Percentiles rank a stretch among this genome's conserved stretches.
phyloP scores from a whole-genome alignment of 2,113 vertebrate species.

The Columbina picui region DNA sequence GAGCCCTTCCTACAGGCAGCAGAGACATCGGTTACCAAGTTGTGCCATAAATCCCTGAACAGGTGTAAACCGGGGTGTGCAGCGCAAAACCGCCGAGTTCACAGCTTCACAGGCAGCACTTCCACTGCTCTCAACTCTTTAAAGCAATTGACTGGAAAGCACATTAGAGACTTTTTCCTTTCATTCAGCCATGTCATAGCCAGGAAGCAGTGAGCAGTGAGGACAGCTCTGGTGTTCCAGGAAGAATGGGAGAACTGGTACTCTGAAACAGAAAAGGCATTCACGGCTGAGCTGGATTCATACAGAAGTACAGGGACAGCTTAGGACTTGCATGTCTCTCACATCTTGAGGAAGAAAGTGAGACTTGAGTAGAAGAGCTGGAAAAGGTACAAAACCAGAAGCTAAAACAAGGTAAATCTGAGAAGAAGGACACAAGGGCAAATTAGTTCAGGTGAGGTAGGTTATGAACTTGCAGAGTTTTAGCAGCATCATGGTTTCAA shows the following conservation, averaged over 20 bases:
- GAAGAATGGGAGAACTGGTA: background rate
- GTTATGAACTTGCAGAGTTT: background rate
- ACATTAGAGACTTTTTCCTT: background rate
- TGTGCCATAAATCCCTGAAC: background rate
- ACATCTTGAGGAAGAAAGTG: background rate
- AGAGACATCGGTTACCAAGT: background rate
- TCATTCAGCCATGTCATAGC: background rate
- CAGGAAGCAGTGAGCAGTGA: background rate
- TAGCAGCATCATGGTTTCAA: background rate
- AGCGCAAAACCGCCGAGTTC: rapidly evolving
- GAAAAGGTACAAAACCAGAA: background rate
- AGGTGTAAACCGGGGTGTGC: rapidly evolving
- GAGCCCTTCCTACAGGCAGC: background rate
- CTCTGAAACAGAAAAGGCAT: background rate
- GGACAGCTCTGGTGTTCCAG: background rate
- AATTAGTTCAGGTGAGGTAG: background rate
- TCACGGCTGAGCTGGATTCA: background rate
- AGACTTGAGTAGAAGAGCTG: background rate
- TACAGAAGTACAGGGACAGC: background rate
- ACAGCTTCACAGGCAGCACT: background rate
- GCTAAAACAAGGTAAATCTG: background rate
- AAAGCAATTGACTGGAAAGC: background rate
- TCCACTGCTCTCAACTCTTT: background rate
- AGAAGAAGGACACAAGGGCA: no score
- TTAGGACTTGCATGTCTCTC: background rate